These are phyloP conservation scores for Tethea ocularis DNA, from an alignment of 2,888 invertebrate species.

Conservation along the genomic window DNA sequence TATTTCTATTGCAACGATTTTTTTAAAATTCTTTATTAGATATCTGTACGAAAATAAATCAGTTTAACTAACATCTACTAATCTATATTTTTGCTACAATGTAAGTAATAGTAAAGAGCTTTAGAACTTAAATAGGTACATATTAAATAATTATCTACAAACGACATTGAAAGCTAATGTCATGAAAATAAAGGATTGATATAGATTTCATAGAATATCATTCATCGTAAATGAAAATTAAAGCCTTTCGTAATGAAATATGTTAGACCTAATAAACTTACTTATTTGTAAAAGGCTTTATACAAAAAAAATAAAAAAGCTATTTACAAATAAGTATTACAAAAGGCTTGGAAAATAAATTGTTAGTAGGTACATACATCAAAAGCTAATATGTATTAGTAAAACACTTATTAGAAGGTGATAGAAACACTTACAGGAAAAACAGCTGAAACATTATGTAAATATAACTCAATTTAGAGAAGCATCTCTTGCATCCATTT, in stretches of 20 bases:
- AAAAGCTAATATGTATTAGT: background rate
- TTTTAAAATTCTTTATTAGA: too few species aligned
- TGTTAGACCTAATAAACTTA: too few species aligned
- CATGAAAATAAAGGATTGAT: background rate
- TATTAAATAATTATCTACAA: constrained; percentile 14
- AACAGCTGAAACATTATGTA: background rate
- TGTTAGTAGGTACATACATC: constrained; percentile 2
- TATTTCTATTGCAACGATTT: too few species aligned
- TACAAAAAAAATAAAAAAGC: too few species aligned
- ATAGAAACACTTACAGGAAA: background rate
- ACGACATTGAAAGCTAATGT: constrained; percentile 42
- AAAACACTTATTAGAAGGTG: background rate
- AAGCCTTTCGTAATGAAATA: too few species aligned
- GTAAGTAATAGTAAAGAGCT: background rate
- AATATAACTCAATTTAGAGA: background rate
- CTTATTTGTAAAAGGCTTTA: too few species aligned
- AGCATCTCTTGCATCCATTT: background rate
- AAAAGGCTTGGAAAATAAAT: background rate
- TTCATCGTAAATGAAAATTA: too few species aligned
- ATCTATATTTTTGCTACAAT: too few species aligned
- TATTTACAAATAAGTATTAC: too few species aligned
- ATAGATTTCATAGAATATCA: background rate
- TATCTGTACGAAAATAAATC: too few species aligned
- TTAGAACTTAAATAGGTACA: background rate
- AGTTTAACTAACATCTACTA: background rate